Evolutionary conservation across 2,113 vertebrate genomes (phyloP).

Genomic region (Xenopus laevis): DNA sequence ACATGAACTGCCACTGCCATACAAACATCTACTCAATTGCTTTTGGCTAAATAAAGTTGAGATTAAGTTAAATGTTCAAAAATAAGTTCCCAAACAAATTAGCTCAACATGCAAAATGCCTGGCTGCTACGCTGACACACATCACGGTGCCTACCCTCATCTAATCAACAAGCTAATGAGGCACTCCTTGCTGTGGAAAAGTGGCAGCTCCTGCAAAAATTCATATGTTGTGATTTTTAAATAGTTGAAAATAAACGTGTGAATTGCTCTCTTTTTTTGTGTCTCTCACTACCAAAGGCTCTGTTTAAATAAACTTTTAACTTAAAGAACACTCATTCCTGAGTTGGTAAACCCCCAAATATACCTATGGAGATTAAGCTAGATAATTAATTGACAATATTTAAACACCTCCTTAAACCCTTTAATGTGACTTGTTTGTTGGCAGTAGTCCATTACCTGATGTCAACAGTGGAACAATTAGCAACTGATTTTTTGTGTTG

Average conservation of each 20-base stretch:
- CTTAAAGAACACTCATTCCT: background rate
- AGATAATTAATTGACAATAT: too few species aligned
- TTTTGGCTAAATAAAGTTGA: conserved; percentile 26
- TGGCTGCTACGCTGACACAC: conserved; percentile 26
- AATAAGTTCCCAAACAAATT: conserved; percentile 28
- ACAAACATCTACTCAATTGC: background rate
- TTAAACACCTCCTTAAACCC: too few species aligned
- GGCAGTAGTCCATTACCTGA: too few species aligned
- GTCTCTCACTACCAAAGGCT: too few species aligned
- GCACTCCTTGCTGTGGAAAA: conserved; percentile 23
- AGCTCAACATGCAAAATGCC: conserved; percentile 18
- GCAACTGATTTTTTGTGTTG: too few species aligned
- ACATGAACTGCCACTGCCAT: background rate
- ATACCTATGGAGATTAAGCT: too few species aligned
- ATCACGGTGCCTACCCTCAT: conserved; percentile 1
- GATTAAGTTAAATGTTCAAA: conserved; percentile 28
- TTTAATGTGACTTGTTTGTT: too few species aligned
- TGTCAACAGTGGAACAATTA: too few species aligned
- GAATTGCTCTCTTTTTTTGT: too few species aligned
- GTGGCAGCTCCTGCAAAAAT: conserved; percentile 21
- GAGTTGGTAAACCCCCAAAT: too few species aligned
- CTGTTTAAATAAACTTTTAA: background rate
- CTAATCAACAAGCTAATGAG: conserved; percentile 33
- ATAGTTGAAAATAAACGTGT: background rate
- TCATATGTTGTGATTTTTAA: conserved; percentile 21